phyloP scores from a whole-genome alignment of 2,113 vertebrate species.

The Anolis carolinensis region DNA sequence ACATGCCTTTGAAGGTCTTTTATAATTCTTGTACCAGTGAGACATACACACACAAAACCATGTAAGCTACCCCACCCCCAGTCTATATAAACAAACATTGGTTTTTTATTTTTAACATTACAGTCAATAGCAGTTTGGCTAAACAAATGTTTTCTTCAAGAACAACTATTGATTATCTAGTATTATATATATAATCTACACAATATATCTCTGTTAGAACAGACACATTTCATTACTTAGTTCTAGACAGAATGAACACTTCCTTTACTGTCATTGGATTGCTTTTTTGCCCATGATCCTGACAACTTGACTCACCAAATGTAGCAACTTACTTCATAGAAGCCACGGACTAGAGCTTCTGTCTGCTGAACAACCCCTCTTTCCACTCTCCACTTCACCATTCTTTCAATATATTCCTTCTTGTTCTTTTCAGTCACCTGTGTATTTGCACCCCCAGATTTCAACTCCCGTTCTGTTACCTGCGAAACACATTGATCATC shows the following conservation, averaged over 20 bases:
- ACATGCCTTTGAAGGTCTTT: not conserved
- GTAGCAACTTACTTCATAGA: slow-evolving; percentile 90
- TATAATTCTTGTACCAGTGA: not conserved
- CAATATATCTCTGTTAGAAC: not conserved
- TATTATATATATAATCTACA: not conserved
- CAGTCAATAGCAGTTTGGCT: not conserved
- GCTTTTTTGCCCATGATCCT: not conserved
- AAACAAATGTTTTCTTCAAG: too few relatives aligned
- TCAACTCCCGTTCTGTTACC: slow-evolving; percentile 96
- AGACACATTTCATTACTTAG: too few relatives aligned
- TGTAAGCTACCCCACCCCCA: not conserved
- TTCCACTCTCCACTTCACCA: slow-evolving; percentile 97
- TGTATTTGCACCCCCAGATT: slow-evolving; percentile 93
- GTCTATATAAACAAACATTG: slow-evolving; percentile 12
- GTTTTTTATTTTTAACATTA: not conserved
- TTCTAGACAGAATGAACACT: accelerated
- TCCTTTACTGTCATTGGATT: not conserved
- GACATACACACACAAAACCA: too few relatives aligned
- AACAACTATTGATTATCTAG: not conserved
- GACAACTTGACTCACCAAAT: not conserved
- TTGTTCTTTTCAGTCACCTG: slow-evolving; percentile 98
- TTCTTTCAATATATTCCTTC: slow-evolving; percentile 98
- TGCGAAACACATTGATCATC: slow-evolving; percentile 59
- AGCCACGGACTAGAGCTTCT: slow-evolving; percentile 92
- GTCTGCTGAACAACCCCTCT: slow-evolving; percentile 94